phyloP scores from a whole-genome alignment of 2,888 invertebrate genomes.

The Andrena dorsata region DNA sequence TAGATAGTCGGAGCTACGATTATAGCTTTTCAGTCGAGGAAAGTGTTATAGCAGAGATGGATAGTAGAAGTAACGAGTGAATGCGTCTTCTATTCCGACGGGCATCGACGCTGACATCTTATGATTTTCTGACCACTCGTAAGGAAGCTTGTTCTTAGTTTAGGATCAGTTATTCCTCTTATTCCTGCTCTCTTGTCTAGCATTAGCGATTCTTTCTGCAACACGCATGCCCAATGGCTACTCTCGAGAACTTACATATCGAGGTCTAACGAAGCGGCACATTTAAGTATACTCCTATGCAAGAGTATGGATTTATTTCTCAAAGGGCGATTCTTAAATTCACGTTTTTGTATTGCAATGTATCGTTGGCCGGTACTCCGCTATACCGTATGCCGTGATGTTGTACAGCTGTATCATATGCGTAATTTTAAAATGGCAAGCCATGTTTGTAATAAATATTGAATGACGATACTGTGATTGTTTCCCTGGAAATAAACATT shows the following conservation, averaged over 20 bases:
- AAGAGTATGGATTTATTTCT: conserved; percentile 14
- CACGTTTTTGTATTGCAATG: not conserved
- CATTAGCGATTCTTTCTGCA: not conserved
- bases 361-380: not conserved
- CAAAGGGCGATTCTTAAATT: too few species aligned
- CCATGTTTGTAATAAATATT: conserved; percentile 36
- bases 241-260: not conserved
- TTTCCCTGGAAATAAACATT: not conserved
- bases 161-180: not conserved
- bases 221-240: not conserved
- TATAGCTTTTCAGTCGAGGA: conserved; percentile 87
- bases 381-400: not conserved
- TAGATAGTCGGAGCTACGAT: conserved; percentile 84
- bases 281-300: not conserved
- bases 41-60: conserved; percentile 86
- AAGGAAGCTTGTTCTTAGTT: not conserved
- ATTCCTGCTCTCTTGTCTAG: not conserved
- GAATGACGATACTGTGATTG: not conserved
- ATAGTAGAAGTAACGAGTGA: conserved; percentile 67
- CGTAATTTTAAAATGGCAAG: conserved; percentile 24
- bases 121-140: not conserved
- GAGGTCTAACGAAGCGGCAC: not conserved
- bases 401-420: conserved; percentile 43
- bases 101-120: not conserved
- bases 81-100: not conserved